Evolutionary conservation across 2,113 vertebrate species (phyloP), one percentile per base, ranked within the genome.

Genomic region (Ramphastos sulfuratus): DNA sequence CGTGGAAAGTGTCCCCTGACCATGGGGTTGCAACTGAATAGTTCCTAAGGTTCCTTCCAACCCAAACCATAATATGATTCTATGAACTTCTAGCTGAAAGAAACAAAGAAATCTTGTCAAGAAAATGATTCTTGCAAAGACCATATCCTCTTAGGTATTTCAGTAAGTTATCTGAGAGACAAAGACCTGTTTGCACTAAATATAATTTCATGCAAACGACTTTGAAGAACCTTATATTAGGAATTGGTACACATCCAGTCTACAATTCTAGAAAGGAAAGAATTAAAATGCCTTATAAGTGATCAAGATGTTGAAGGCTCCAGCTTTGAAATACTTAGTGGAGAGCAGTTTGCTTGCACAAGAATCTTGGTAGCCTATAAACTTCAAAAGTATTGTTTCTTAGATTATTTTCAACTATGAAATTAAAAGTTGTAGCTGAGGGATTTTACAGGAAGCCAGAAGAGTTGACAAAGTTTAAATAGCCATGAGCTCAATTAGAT

Each of bases 341-440:
- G 70, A 87, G 94, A 91, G 56, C 30, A 48, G 20, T 93, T 89
- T 67, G 28, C 90, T 97, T 89, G 31, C 6, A 8, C 67, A 85
- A 91, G 69, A 96, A 92, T 83, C 73, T 91, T 75, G 31, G 55
- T 89, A 78, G 70, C 75, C 59, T 77, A 39, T 79, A 94, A 10
- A 33, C 12, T 95, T 95, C 69, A 94, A 86, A 96, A 55, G 4
- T 76, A 75, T 93, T 89, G 23, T 82, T 96, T 96, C 65, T 72
- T 87, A 63, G 82, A 92, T 90, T 94, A 78, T 91, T 81, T 95
- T 56, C 92, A 96, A 86, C 67, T 92, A 87, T 92, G 95, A 96
- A 88, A 78, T 82, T 79, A 95, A 96, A 94, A 93, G 50, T 54
- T 87, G 86, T 88, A 95, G 69, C 27, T 60, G 66, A 83, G 27